Evolutionary conservation across 2,113 vertebrate species (phyloP).

Genomic region (Nesogale talazaci): DNA sequence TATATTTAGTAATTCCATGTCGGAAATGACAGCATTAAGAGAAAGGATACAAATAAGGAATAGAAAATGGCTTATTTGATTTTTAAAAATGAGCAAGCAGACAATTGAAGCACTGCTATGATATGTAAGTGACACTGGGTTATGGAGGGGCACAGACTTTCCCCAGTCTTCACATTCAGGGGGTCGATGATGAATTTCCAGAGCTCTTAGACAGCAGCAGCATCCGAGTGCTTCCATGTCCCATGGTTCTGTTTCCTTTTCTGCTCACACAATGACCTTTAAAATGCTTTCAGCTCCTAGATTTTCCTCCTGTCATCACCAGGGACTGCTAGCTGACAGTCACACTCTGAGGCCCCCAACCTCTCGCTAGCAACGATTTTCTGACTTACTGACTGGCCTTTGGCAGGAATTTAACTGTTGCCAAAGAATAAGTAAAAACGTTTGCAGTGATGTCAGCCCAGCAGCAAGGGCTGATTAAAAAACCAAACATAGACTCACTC

Average conservation of each 20-base stretch:
- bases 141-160: not conserved
- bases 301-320: conserved; percentile 69
- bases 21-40: conserved; percentile 13
- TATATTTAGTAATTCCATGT: conserved; percentile 17
- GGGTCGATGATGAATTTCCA: not conserved
- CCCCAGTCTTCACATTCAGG: not conserved
- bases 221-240: not conserved
- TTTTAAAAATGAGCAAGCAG: not conserved
- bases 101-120: not conserved
- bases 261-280: conserved; percentile 62
- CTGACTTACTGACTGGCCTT: conserved; percentile 64
- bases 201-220: not conserved
- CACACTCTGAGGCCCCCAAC: not conserved
- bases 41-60: conserved; percentile 2
- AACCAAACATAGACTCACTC: conserved; percentile 52
- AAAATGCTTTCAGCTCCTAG: conserved; percentile 65
- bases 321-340: conserved; percentile 60
- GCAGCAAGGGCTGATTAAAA: conserved; percentile 71
- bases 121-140: not conserved
- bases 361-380: conserved; percentile 20
- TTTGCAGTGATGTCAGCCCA: conserved; percentile 67
- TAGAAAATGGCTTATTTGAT: not conserved
- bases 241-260: conserved; percentile 46
- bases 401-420: conserved; percentile 66
- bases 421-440: conserved; percentile 73